phyloP scores from a whole-genome alignment of 1,140 invertebrate species.

The Neoseiulus cucumeris region DNA sequence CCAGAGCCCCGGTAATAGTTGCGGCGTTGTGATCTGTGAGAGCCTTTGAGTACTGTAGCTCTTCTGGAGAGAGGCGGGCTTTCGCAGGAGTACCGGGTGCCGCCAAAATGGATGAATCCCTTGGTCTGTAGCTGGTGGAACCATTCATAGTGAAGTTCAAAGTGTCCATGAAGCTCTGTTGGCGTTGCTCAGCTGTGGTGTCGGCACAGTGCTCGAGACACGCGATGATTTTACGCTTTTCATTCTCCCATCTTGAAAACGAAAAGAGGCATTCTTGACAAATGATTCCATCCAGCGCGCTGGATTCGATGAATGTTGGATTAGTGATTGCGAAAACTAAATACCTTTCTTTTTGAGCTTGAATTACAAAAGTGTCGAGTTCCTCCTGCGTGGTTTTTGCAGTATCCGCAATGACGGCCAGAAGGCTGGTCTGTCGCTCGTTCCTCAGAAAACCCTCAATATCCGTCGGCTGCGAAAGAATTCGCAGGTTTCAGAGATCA shows the following conservation, averaged over 20 bases:
- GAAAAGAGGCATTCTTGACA: not conserved
- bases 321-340: not conserved
- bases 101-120: not conserved
- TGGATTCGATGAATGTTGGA: not conserved
- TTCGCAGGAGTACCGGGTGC: not conserved
- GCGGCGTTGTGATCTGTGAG: constrained; percentile 1
- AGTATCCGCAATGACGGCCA: constrained; percentile 72
- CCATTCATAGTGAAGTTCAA: not conserved
- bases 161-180: not conserved
- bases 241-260: not conserved
- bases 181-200: not conserved
- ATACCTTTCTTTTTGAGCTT: constrained; percentile 5
- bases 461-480: not conserved
- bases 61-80: not conserved
- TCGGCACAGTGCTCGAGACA: not conserved
- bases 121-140: no score
- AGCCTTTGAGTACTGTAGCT: not conserved
- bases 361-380: not conserved
- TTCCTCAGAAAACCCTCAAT: constrained; percentile 65
- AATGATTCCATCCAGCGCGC: not conserved
- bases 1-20: not conserved
- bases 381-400: constrained; percentile 31
- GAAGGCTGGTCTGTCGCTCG: constrained; percentile 78
- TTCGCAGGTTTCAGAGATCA: constrained; percentile 12
- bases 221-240: not conserved